Evolutionary conservation across 2,888 invertebrate genomes (phyloP), one percentile per base, ranked within the genome.

Genomic region (Orchestes rusci): DNA sequence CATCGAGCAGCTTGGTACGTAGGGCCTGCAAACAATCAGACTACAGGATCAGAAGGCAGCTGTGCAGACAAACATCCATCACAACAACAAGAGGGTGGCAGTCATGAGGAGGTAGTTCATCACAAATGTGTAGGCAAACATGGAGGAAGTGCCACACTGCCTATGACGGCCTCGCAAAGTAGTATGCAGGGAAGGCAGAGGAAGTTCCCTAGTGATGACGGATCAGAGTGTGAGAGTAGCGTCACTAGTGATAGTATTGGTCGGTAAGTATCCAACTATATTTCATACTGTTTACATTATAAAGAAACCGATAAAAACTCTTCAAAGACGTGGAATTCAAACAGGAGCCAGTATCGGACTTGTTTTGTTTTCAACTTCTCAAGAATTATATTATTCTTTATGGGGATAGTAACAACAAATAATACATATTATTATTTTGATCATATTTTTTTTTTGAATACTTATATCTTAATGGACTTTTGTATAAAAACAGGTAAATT

Each of bases 201-300:
- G 51, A 86, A 86, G 70, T 85, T 79, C 68, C 83, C 84, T 43
- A 85, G 85, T 27, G 86, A 82, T 57, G 82, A 88, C 58, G 87
- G 84, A 38, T 88, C 87, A 54, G 89, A 88, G 52, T 88, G 86
- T 62, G 51, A 51, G 31, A 89, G 88, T 52, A 87, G 87, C 42
- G 88, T 89, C 42, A 90, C 90, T 23, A 89, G 88, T 59, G 90
- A 89, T 59, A 84, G 83, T 52, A 80, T 78, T 43, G 82, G 81
- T 31, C 75, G 76, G 78, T 77, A 56, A 70, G 71, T n/a, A n/a
- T n/a, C n/a, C n/a, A n/a, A n/a, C n/a, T n/a, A n/a, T n/a, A n/a
- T n/a, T n/a, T n/a, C n/a, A n/a, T n/a, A n/a, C n/a, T n/a, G n/a
- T n/a, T n/a, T n/a, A n/a, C n/a, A n/a, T n/a, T n/a, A n/a, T n/a